Percentiles rank a stretch among this genome's conserved stretches.
Conservation (phyloP, 2,888 invertebrate species). For the Nymphalis urticae region DNA sequence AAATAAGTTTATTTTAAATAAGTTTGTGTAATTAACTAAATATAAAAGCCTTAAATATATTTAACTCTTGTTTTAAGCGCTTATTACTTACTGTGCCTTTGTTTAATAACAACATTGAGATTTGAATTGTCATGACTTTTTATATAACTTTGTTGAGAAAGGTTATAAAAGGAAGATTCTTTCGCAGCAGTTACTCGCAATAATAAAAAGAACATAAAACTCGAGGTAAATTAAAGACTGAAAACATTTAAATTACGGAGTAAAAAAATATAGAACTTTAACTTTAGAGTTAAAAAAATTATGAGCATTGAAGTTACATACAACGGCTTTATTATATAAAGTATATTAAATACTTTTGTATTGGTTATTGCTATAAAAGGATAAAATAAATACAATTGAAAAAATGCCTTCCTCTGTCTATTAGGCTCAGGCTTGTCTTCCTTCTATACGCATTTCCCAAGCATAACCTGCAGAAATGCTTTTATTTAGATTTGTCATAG, state of each 20-base stretch:
- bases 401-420: not conserved
- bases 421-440: not conserved
- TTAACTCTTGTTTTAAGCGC: conserved; percentile 4
- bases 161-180: conserved; percentile 24
- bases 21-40: conserved; percentile 55
- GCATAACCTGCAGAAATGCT: not conserved
- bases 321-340: no score
- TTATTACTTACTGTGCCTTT: conserved; percentile 8
- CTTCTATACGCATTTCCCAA: not conserved
- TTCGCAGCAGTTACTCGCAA: conserved; percentile 22
- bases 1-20: conserved; percentile 61
- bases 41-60: conserved; percentile 19
- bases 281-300: no score
- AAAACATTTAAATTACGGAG: not conserved
- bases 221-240: conserved; percentile 6
- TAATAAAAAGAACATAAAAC: conserved; percentile 25
- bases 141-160: conserved; percentile 21
- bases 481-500: not conserved
- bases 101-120: conserved; percentile 4
- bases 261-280: not conserved
- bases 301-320: no score
- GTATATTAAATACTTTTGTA: not conserved
- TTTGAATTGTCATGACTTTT: conserved; percentile 15
- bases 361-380: not conserved
- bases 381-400: no score